Evolutionary conservation across 2,797 vertebrate species (phyloP).

Genomic region (Synanceia verrucosa): DNA sequence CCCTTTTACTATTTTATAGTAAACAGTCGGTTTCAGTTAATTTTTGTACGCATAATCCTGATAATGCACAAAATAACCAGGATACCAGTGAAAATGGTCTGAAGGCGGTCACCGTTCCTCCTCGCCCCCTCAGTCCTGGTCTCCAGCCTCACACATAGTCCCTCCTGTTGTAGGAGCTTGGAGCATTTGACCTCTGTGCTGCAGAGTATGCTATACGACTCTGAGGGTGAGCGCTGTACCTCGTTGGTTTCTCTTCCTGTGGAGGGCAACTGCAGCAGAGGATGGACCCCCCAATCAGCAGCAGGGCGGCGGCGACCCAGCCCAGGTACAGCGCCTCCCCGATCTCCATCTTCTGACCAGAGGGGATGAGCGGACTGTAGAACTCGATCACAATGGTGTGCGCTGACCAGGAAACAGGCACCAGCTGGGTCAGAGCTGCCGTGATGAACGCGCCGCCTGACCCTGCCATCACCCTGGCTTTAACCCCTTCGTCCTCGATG

Average conservation of each 20-base stretch:
- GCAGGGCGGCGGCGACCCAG: conserved; percentile 88
- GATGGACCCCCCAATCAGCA: conserved; percentile 87
- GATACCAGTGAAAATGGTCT: background rate
- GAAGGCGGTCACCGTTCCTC: background rate
- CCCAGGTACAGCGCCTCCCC: conserved; percentile 90
- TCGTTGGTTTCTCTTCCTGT: conserved; percentile 78
- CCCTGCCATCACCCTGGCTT: conserved; percentile 89
- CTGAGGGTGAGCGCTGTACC: conserved; percentile 63
- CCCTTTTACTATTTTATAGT: background rate
- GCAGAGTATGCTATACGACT: conserved; percentile 87
- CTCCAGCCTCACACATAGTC: conserved; percentile 87
- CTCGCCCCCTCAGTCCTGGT: background rate
- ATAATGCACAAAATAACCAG: conserved; percentile 17
- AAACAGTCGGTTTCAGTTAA: background rate
- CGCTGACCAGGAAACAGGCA: conserved; percentile 93
- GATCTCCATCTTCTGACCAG: conserved; percentile 90
- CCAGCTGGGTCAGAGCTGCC: conserved; percentile 84
- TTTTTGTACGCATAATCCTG: background rate
- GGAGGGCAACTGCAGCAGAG: conserved; percentile 95
- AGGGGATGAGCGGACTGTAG: conserved; percentile 85
- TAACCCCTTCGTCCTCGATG: conserved; percentile 88
- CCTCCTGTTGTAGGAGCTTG: conserved; percentile 89
- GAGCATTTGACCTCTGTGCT: conserved; percentile 81
- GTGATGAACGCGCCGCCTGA: conserved; percentile 87
- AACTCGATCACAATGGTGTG: conserved; percentile 90